These are phyloP conservation scores for Plutella xylostella DNA, from an alignment of 2,888 invertebrate species.

Conservation along the genomic window DNA sequence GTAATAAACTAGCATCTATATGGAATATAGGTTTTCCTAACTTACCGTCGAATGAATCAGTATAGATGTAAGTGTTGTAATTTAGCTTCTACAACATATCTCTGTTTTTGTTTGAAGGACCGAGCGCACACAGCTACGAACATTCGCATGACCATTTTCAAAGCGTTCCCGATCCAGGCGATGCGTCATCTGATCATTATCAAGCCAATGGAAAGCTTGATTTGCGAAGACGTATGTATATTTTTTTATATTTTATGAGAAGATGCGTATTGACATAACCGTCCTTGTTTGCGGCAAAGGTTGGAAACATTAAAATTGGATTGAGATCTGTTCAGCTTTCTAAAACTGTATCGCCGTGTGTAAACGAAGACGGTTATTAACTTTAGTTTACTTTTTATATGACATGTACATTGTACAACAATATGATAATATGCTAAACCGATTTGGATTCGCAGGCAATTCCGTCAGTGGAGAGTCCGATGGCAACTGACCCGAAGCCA, in stretches of 20 bases:
- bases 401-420: background rate
- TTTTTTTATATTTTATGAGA: background rate
- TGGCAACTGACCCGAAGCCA: constrained; percentile 23
- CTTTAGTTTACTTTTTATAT: background rate
- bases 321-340: too few species aligned
- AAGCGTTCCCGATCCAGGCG: constrained; percentile 27
- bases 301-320: too few species aligned
- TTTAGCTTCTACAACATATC: background rate
- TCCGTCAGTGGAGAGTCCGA: constrained; percentile 13
- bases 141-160: constrained; percentile 24
- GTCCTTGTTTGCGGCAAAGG: too few species aligned
- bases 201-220: constrained; percentile 28
- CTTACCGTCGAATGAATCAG: background rate
- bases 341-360: background rate
- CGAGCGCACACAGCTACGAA: constrained; percentile 9
- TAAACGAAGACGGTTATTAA: too few species aligned
- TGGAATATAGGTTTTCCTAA: too few species aligned
- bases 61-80: background rate
- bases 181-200: constrained; percentile 34
- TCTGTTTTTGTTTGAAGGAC: constrained; percentile 19
- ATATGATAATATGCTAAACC: background rate
- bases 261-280: too few species aligned
- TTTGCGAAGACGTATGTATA: constrained; percentile 33
- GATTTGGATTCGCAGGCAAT: constrained; percentile 17
- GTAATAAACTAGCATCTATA: background rate